Percentiles rank a stretch among this genome's conserved stretches.
Conservation (phyloP, 2,113 vertebrate species). For the Agelaius tricolor region DNA sequence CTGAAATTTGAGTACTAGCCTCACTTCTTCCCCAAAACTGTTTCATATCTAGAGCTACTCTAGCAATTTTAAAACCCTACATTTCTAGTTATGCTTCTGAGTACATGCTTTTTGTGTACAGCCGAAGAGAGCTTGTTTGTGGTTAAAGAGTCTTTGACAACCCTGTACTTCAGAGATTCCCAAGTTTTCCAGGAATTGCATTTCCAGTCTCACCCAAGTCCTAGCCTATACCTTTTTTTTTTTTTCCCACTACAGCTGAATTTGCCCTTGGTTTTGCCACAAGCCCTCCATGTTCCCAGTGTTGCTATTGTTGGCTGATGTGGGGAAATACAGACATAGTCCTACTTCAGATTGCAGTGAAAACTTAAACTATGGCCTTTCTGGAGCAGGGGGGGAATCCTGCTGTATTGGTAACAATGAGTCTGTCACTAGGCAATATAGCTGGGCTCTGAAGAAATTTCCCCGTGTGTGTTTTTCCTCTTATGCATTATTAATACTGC, state of each 20-base stretch:
- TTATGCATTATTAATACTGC: slow-evolving; percentile 37
- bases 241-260: background rate
- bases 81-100: background rate
- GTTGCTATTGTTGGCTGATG: background rate
- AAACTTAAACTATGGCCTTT: background rate
- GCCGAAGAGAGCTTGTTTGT: background rate
- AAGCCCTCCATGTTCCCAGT: background rate
- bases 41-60: background rate
- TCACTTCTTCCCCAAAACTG: background rate
- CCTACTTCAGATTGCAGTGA: background rate
- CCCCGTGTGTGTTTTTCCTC: background rate
- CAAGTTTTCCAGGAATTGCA: background rate
- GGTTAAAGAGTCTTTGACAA: background rate
- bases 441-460: background rate
- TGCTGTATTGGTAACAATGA: background rate
- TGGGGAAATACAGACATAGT: background rate
- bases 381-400: background rate
- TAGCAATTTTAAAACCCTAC: background rate
- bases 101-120: background rate
- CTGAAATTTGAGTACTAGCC: background rate
- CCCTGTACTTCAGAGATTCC: background rate
- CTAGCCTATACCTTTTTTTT: background rate
- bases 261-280: background rate
- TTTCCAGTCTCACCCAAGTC: background rate
- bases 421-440: background rate